These are phyloP conservation scores for Pagrus major DNA, from an alignment of 2,113 vertebrate species.

Conservation along the genomic window DNA sequence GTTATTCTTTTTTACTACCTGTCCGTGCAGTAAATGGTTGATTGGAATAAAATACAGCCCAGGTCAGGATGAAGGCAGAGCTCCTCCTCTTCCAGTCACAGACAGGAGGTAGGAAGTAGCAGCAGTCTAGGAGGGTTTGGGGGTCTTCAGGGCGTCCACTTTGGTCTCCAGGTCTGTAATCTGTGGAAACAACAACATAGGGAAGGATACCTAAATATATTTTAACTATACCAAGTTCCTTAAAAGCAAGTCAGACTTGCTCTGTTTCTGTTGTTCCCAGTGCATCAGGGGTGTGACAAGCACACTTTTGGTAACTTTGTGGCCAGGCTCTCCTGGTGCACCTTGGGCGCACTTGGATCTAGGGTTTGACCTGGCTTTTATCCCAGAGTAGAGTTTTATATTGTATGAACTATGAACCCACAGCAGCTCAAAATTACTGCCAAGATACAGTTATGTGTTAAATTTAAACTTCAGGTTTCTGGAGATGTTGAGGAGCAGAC, in stretches of 20 bases:
- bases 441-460: not conserved
- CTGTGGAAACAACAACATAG: constrained; percentile 61
- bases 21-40: constrained; percentile 57
- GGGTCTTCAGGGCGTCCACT: constrained; percentile 91
- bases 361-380: not conserved
- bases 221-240: not conserved
- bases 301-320: no score
- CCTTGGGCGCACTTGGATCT: not conserved
- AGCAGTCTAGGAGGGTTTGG: constrained; percentile 87
- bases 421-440: not conserved
- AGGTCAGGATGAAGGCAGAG: constrained; percentile 60
- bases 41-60: constrained; percentile 60
- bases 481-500: no score
- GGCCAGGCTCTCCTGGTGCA: no score
- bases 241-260: not conserved
- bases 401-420: not conserved
- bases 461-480: no score
- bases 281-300: no score
- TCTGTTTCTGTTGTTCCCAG: not conserved
- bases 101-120: constrained; percentile 58
- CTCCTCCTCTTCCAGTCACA: constrained; percentile 65
- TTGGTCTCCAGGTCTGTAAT: constrained; percentile 92
- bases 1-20: not conserved
- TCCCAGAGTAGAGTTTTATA: not conserved
- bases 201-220: not conserved